Evolutionary conservation across 2,797 vertebrate genomes (phyloP), one percentile per base, ranked within the genome.

Genomic region (Vireo griseus): DNA sequence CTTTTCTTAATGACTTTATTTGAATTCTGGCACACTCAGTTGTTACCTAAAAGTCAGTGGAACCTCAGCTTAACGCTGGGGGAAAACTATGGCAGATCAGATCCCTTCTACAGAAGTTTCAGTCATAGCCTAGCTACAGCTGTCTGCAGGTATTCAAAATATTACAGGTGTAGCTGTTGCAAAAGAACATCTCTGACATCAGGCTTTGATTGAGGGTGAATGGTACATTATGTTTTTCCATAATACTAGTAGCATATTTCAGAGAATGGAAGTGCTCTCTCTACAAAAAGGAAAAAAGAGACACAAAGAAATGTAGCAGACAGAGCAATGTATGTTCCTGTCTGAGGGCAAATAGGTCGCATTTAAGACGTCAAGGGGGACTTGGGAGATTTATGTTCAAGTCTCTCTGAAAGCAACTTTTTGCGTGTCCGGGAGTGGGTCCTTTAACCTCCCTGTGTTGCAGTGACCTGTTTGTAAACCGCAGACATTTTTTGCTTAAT

Each of bases 301-400:
- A 80, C 62, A 91, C 59, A 91, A 88, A 95, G 75, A 18, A 68
- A 91, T 83, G 61, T 12, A 84, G 62, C 81, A 94, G 90, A 90
- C 73, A 75, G 69, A 91, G 72, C 52, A 91, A 68, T 20, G 54
- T 24, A 33, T 63, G 63, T 50, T 82, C 25, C 51, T 1, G 20
- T 59, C 86, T 50, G 74, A 91, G 92, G 80, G 86, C 92, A 93
- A 48, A 65, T 19, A 93, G 92, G 93, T 86, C 54, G 0, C 3
- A 1, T 72, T 91, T 89, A 47, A 89, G 90, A 95, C 0, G n/a
- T 95, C 92, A 90, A 31, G 48, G 45, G 33, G 12, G 17, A 65
- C 48, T 78, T 76, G 74, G 25, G 67, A 95, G 92, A 95, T 97
- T 95, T 92, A 94, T 95, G 88, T 92, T 91, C 86, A 71, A 71